Evolutionary conservation across 2,888 invertebrate genomes (phyloP), one percentile per base, ranked within the genome.

Genomic region (Conistra vaccinii): DNA sequence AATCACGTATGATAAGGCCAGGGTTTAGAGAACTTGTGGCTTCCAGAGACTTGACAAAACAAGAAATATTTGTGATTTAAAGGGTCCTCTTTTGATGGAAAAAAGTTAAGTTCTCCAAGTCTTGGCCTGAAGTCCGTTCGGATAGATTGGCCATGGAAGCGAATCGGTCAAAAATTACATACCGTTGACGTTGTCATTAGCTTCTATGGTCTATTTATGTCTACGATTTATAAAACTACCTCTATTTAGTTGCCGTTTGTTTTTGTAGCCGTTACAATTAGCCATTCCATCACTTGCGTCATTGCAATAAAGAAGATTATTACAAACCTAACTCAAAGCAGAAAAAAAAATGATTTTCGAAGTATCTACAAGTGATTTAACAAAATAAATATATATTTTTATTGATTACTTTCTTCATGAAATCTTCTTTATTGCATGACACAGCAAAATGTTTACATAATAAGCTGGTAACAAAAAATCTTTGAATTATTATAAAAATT

Each of bases 81-180:
- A 74, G 78, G 51, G n/a, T n/a, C 70, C 42, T 62, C 42, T 62
- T 71, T 39, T 63, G 60, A 57, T 69, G 65, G 51, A 26, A 32
- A 51, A 60, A 45, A 4, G 35, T 45, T 26, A n/a, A 17, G 23
- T 67, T 65, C 74, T 51, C 61, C 65, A 77, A 62, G 48, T 76
- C 62, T 58, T 76, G 78, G 68, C 69, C 65, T 71, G 73, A 70
- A 53, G 87, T 85, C 82, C 72, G 76, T 85, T 82, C 81, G 71
- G 78, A 84, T 87, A 85, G 82, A 81, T 87, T 87, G 90, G 89
- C 88, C 85, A 86, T 88, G 85, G 87, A 92, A 94, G 93, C 92
- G 86, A 89, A 89, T 93, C 93, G 93, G 92, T 93, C 93, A 90
- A 91, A 65, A 90, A 87, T 84, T 89, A 85, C 81, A 75, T 69